These are phyloP conservation scores for Hipparchia semele DNA, from an alignment of 2,888 invertebrate genomes.

Conservation along the genomic window DNA sequence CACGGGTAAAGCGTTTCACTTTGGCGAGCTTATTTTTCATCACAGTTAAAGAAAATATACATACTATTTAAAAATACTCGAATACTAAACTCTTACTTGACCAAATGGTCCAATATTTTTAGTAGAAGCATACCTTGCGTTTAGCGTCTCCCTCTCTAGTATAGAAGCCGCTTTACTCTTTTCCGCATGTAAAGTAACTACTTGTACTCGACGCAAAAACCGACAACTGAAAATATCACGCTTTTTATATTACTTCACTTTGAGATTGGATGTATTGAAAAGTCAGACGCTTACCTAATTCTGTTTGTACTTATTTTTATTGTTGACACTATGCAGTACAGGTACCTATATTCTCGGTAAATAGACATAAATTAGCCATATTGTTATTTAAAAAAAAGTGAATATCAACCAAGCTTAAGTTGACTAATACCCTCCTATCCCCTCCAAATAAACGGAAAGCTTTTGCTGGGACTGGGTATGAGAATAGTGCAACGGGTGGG, in stretches of 20 bases:
- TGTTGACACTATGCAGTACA: no score
- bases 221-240: slow-evolving; percentile 12
- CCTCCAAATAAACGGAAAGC: no score
- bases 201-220: neutral
- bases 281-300: slow-evolving; percentile 8
- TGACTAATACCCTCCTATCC: no score
- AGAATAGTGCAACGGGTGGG: no score
- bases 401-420: no score
- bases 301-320: neutral
- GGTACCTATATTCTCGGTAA: neutral
- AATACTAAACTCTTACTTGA: neutral
- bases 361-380: neutral
- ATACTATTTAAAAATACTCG: neutral
- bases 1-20: no score
- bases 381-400: no score
- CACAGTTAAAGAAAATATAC: no score
- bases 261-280: slow-evolving; percentile 22
- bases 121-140: neutral
- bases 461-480: no score
- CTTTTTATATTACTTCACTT: slow-evolving; percentile 15
- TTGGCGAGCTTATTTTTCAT: no score
- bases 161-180: neutral
- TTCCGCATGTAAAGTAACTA: neutral
- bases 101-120: neutral
- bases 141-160: neutral